phyloP scores from a whole-genome alignment of 2,113 vertebrate species.

The Cyanoramphus novaezelandiae region DNA sequence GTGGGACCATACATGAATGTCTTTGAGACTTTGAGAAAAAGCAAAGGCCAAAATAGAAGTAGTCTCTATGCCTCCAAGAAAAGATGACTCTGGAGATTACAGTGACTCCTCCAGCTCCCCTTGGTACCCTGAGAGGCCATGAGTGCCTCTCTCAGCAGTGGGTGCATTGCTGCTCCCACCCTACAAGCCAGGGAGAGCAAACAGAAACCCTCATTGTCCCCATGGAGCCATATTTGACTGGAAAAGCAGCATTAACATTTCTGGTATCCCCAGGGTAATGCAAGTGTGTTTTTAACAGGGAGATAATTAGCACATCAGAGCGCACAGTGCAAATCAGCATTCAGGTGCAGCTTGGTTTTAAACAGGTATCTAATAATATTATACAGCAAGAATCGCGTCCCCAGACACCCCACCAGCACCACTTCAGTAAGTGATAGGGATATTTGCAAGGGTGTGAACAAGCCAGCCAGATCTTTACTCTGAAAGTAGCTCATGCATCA shows the following conservation, averaged over 20 bases:
- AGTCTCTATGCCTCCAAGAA: neutral
- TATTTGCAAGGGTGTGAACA: neutral
- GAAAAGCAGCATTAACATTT: conserved; percentile 24
- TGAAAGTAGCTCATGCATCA: neutral
- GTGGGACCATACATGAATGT: neutral
- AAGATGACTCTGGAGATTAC: neutral
- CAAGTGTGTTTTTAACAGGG: neutral
- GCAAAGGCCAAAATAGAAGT: neutral
- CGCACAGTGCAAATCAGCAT: neutral
- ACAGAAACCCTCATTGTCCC: neutral
- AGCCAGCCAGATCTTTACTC: neutral
- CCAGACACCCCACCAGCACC: neutral
- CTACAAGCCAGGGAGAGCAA: neutral
- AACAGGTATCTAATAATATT: neutral
- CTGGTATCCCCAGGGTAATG: neutral
- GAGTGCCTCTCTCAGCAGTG: neutral
- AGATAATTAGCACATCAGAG: conserved; percentile 36
- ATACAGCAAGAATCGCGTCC: neutral
- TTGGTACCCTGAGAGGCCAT: neutral
- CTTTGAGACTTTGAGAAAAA: neutral
- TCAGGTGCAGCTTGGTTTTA: neutral
- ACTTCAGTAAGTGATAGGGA: neutral
- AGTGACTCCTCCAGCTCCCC: neutral
- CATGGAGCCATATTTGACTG: neutral
- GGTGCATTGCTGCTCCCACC: neutral